Base-by-base conservation (phyloP, 2,797 vertebrate genomes). In the Halcyon smyrnensis region DNA sequence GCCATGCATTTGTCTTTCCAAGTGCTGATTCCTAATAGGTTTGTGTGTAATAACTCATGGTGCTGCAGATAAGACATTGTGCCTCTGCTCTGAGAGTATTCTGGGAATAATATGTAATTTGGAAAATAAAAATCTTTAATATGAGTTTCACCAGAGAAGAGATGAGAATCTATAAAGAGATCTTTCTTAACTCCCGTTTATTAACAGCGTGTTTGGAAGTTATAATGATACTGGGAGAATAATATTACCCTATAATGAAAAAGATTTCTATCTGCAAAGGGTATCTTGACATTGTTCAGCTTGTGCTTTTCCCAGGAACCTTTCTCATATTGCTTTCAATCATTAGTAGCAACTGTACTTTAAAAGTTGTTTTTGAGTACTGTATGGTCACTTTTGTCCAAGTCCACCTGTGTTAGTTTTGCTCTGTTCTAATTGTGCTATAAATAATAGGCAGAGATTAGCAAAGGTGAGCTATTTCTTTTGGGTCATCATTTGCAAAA, bases 91-190 rank as follows among this genome's bases (percentile, higher is more conserved):
- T 62, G 67, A 54, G 78, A 37, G 41, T 74, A 5, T 63, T 82
- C 23, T n/a, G 81, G 77, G 89, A 92, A 84, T 17, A 84, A 65
- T 37, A 19, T 8, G 34, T 93, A 36, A 94, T 95, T 92, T 87
- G 25, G 90, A 82, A 96, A 96, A 97, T 73, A 88, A 93, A 90
- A 81, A 73, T 90, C 87, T 95, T 78, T 90, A 96, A 93, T 95
- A 94, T 39, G 23, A 17, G 48, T 11, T 78, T 69, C 85, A 45
- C 21, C 65, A 73, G 83, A 71, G 68, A 85, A 36, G 71, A 95
- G 87, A 96, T 90, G 28, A 36, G 25, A 91, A 96, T 96, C 95
- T 94, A 15, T 57, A 41, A 34, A 75, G 76, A 88, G 43, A 84
- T 87, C 37, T 90, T 51, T 76, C 89, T 57, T 79, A 84, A 60